Percentiles rank a stretch among this genome's conserved stretches.
Conservation (phyloP, 2,113 vertebrate genomes). For the Acanthisitta chloris region DNA sequence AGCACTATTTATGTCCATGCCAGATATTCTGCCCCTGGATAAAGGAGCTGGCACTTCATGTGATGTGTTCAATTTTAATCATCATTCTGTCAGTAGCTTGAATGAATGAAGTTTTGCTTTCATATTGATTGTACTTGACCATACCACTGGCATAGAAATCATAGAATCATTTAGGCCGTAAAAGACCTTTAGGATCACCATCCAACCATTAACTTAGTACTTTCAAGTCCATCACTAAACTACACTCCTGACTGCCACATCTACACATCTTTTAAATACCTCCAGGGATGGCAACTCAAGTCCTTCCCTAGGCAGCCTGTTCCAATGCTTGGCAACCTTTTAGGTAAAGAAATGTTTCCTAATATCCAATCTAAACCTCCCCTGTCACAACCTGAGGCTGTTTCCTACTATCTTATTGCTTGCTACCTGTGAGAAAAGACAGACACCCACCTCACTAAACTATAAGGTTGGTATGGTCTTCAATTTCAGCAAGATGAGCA, state of each 20-base stretch:
- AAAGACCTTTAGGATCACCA: background rate
- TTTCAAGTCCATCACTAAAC: background rate
- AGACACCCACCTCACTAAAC: fast-evolving
- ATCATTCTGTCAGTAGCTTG: background rate
- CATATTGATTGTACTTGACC: background rate
- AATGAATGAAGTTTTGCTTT: background rate
- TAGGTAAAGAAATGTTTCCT: background rate
- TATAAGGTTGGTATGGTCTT: background rate
- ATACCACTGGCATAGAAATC: background rate
- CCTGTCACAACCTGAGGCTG: background rate
- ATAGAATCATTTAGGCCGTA: background rate
- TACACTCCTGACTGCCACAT: background rate
- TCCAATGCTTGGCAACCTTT: background rate
- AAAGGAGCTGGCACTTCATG: background rate
- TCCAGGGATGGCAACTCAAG: background rate
- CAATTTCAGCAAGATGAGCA: background rate
- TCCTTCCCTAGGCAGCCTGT: background rate
- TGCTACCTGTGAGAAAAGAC: background rate
- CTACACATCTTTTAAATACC: background rate
- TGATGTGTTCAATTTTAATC: background rate
- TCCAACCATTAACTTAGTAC: background rate
- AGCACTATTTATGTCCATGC: background rate
- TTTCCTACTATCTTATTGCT: background rate
- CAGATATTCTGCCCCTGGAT: background rate
- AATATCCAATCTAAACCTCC: background rate